These are phyloP conservation scores for Drosophila greeni DNA, from an alignment of 2,888 invertebrate genomes.

Conservation along the genomic window DNA sequence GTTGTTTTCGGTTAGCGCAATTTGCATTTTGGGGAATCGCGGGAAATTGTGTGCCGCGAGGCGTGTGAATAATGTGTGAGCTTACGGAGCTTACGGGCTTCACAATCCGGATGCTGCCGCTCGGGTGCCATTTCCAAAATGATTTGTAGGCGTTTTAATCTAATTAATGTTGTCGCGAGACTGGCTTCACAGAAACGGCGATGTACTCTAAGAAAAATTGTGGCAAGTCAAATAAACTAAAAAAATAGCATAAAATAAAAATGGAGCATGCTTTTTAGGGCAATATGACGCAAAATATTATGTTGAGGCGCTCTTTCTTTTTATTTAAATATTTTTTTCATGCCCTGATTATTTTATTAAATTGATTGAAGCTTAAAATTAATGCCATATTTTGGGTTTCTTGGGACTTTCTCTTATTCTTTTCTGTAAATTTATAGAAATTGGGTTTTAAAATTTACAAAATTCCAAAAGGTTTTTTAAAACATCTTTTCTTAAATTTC, in stretches of 20 bases:
- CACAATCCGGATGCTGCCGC: constrained; percentile 29
- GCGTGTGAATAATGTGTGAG: constrained; percentile 74
- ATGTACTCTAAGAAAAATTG: neutral
- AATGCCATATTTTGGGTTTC: too few relatives aligned
- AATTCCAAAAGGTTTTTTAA: too few relatives aligned
- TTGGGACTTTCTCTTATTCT: too few relatives aligned
- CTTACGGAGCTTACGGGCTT: constrained; percentile 51
- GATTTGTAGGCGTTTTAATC: constrained; percentile 67
- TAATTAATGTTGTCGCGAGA: constrained; percentile 67
- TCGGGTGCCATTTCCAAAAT: constrained; percentile 66
- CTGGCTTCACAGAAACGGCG: neutral
- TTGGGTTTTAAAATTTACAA: too few relatives aligned
- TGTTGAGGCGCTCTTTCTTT: too few relatives aligned
- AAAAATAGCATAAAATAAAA: neutral
- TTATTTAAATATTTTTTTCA: too few relatives aligned
- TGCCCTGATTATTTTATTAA: too few relatives aligned
- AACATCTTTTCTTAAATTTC: too few relatives aligned
- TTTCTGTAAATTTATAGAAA: too few relatives aligned
- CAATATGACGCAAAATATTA: too few relatives aligned
- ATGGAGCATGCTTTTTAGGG: neutral
- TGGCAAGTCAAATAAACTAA: neutral
- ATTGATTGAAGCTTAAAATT: too few relatives aligned
- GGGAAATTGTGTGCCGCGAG: constrained; percentile 67
- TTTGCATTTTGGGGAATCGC: constrained; percentile 58
- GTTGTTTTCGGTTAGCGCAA: constrained; percentile 39